Evolutionary conservation across 1,140 invertebrate genomes (phyloP), one percentile per base, ranked within the genome.

Genomic region (Conus betulinus): DNA sequence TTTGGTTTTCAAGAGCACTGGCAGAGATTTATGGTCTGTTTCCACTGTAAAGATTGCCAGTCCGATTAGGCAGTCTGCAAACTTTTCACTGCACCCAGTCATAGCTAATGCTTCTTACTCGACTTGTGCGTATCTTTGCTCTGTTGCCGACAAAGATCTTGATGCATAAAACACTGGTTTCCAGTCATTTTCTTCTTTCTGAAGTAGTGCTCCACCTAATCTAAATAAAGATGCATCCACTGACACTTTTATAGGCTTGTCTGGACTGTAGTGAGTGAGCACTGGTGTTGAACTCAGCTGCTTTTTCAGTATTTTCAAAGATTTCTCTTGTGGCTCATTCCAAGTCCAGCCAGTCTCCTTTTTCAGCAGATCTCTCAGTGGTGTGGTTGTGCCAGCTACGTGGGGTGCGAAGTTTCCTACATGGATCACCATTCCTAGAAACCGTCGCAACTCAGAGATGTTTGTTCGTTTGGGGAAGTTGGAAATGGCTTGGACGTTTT

Each of bases 1-100:
- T 51, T 82, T 71, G 10, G 53, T 83, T 74, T 71, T 8, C 53
- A 88, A 57, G 10, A 88, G 23, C 17, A 57, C 39, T 0, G 7
- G 0, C 27, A 84, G 67, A 1, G 87, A 74, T 63, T 88, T 84
- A 25, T 88, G 87, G 25, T 88, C 87, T 25, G 79, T 88, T 52
- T 88, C 87, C 13, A 82, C 74, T 39, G 55, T 11, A 10, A 88
- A 88, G 2, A 51, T 25, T 63, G 81, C 1, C n/a, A 52, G 27
- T 53, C 81, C 81, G 2, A 83, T 0, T 25, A 83, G n/a, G 55
- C 2, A 83, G 39, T 53, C 81, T 39, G 39, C 0, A 10, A 83
- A 39, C 27, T 83, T 5, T 83, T 83, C 27, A 57, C 81, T 3
- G 55, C 15, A 39, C 81, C 5, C 5, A 51, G 55, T 57, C 17